phyloP scores from a whole-genome alignment of 2,797 vertebrate species.

The Yasuhikotakia modesta region DNA sequence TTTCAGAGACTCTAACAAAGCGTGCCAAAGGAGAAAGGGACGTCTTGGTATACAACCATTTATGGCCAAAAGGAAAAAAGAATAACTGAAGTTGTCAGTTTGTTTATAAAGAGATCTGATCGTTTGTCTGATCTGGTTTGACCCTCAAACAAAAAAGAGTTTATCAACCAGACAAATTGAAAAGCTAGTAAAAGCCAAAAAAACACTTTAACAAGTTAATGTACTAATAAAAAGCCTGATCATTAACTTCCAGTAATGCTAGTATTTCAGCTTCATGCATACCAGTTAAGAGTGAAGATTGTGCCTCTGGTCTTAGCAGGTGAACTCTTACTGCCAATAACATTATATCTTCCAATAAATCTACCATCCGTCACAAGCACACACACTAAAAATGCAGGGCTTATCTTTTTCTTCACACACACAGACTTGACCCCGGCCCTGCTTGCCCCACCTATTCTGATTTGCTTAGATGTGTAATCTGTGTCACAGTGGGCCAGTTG shows the following conservation, averaged over 20 bases:
- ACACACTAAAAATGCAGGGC: slow-evolving; percentile 30
- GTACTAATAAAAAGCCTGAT: background rate
- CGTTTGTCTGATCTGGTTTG: background rate
- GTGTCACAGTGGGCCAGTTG: slow-evolving; percentile 45
- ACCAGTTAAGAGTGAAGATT: background rate
- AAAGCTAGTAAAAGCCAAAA: too few species aligned
- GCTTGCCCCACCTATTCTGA: background rate
- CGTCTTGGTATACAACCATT: background rate
- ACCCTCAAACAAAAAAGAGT: background rate
- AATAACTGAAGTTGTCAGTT: background rate
- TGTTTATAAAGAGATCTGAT: slow-evolving; percentile 1
- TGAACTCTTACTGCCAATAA: background rate
- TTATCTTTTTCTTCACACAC: slow-evolving; percentile 20
- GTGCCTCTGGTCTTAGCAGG: background rate
- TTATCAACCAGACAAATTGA: background rate
- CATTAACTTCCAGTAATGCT: background rate
- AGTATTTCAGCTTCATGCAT: background rate
- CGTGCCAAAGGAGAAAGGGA: background rate
- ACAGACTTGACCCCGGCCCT: background rate
- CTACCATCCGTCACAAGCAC: background rate
- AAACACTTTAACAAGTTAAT: background rate
- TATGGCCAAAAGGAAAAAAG: background rate
- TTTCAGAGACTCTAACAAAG: background rate
- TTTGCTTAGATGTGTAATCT: slow-evolving; percentile 29
- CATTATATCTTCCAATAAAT: slow-evolving; percentile 1